A percentile compares a stretch with the other conserved stretches of the same genome.
phyloP scores from a whole-genome alignment of 2,888 invertebrate genomes.

The Temnothorax unifasciatus region DNA sequence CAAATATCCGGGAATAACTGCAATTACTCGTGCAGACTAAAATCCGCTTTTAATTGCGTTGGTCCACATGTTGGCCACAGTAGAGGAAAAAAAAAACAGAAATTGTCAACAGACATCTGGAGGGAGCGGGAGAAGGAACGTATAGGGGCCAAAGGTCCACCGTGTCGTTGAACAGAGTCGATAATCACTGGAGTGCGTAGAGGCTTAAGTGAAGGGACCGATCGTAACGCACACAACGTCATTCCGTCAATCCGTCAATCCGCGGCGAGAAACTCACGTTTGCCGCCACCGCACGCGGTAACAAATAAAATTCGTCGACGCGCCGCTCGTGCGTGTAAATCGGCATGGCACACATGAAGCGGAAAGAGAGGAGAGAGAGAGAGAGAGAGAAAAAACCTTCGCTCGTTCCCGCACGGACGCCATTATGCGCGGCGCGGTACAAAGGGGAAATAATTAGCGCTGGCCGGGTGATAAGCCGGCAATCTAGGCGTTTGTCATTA shows the following conservation, averaged over 20 bases:
- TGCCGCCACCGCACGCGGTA: constrained; percentile 34
- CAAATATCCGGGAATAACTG: background rate
- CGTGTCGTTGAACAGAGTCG: constrained; percentile 28
- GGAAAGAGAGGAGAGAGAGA: background rate
- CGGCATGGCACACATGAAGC: constrained; percentile 41
- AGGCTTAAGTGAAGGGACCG: constrained; percentile 27
- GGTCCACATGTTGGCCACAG: background rate
- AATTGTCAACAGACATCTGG: background rate
- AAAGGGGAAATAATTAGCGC: constrained; percentile 85
- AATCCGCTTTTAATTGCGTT: background rate
- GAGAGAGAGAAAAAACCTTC: constrained; percentile 18
- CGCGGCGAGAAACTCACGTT: constrained; percentile 40
- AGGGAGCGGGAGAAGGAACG: background rate
- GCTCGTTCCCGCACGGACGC: constrained; percentile 62
- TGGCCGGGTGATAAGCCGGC: constrained; percentile 81
- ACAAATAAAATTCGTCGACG: constrained; percentile 67
- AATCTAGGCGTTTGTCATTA: constrained; percentile 86
- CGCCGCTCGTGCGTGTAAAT: constrained; percentile 65
- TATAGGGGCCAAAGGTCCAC: constrained; percentile 16
- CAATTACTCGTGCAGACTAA: background rate
- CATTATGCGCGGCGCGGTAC: constrained; percentile 81
- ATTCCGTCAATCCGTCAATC: constrained; percentile 58
- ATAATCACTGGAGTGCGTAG: constrained; percentile 28
- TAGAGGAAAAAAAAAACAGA: constrained; percentile 26
- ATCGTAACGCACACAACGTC: constrained; percentile 24